Percentiles rank a stretch among this genome's conserved stretches.
These are phyloP conservation scores for Lanius ludovicianus DNA, from an alignment of 2,113 vertebrate species.

Conservation along the genomic window DNA sequence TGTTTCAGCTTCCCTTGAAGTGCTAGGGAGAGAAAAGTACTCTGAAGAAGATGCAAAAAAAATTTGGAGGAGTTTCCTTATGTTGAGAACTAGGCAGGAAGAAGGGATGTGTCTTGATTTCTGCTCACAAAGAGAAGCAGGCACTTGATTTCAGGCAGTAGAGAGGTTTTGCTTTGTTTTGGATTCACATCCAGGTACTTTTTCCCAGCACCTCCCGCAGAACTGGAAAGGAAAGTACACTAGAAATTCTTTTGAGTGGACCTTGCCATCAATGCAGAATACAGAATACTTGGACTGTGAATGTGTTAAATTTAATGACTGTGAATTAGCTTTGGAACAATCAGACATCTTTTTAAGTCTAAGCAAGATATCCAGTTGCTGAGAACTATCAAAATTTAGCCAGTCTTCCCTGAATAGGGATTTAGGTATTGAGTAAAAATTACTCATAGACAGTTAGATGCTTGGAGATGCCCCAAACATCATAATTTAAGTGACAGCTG, in stretches of 20 bases:
- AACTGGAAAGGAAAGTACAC: not conserved
- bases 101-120: not conserved
- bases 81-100: not conserved
- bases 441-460: not conserved
- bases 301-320: not conserved
- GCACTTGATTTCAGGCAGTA: not conserved
- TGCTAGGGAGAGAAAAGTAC: not conserved
- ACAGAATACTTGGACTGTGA: not conserved
- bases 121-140: not conserved
- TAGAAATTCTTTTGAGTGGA: not conserved
- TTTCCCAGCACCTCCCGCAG: not conserved
- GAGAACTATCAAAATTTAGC: not conserved
- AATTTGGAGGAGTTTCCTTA: not conserved
- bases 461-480: not conserved
- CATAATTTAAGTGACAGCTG: not conserved
- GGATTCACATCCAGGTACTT: not conserved
- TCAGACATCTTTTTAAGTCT: not conserved
- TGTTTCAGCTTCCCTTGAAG: not conserved
- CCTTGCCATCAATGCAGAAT: not conserved
- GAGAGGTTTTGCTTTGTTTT: not conserved
- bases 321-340: not conserved
- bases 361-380: not conserved
- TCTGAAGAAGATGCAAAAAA: not conserved
- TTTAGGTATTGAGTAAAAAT: not conserved
- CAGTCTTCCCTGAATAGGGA: not conserved